A percentile compares a stretch with the other conserved stretches of the same genome.
Conservation (phyloP, 53 echinoderm and acorn worm genomes). For the Astropecten irregularis region DNA sequence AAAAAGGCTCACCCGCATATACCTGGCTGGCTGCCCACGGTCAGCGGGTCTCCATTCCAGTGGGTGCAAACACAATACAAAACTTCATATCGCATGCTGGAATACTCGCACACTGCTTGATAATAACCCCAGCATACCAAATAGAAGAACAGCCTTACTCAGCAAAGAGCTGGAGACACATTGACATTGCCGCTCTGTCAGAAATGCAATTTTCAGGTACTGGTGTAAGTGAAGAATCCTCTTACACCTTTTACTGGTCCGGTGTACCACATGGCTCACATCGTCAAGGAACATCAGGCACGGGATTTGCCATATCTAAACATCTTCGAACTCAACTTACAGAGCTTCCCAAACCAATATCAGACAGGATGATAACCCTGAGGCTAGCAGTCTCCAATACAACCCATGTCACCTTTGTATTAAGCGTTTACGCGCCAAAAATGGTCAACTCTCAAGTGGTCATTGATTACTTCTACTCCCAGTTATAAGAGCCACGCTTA, state of each 20-base stretch:
- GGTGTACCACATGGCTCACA: neutral
- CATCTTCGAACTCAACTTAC: neutral
- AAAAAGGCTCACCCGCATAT: too few relatives aligned
- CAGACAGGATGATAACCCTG: too few relatives aligned
- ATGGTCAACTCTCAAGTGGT: too few relatives aligned
- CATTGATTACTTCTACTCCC: too few relatives aligned
- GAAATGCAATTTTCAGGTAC: neutral
- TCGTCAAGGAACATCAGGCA: neutral
- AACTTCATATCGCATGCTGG: slow-evolving; percentile 13
- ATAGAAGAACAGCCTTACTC: neutral
- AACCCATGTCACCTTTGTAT: too few relatives aligned
- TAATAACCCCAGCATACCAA: neutral
- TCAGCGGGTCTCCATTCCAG: too few relatives aligned
- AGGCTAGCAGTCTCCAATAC: too few relatives aligned
- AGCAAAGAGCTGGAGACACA: neutral
- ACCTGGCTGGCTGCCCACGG: slow-evolving; percentile 14
- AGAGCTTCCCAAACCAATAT: neutral
- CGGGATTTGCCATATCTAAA: neutral
- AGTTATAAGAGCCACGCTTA: too few relatives aligned
- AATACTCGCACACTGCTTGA: slow-evolving; percentile 18
- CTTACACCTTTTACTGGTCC: neutral
- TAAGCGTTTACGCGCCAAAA: too few relatives aligned
- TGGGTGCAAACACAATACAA: neutral
- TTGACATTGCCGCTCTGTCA: too few relatives aligned
- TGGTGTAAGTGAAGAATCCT: neutral